Conservation (phyloP, 2,888 invertebrate species). For the Leptinotarsa tumamoca region DNA sequence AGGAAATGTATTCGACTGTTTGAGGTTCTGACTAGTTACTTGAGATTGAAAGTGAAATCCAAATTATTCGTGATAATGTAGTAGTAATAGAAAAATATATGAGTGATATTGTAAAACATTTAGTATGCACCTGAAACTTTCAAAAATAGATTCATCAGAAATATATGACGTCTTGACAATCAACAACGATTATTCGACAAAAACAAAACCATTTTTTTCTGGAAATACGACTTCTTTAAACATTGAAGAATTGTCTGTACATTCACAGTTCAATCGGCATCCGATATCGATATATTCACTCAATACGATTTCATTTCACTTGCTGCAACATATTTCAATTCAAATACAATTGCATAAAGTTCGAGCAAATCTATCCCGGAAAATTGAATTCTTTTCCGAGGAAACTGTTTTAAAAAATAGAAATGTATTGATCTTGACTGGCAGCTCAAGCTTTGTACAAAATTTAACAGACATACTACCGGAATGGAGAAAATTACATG, state of each 20-base stretch:
- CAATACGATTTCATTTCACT: background rate
- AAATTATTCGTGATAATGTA: too few species aligned
- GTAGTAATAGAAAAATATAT: too few species aligned
- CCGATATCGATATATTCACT: background rate
- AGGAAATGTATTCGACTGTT: too few species aligned
- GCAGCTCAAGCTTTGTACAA: background rate
- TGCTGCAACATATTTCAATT: conserved; percentile 13
- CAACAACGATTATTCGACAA: too few species aligned
- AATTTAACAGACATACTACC: background rate
- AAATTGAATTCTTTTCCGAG: conserved; percentile 6
- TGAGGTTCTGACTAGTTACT: too few species aligned
- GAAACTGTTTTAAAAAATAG: background rate
- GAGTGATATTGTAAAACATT: too few species aligned
- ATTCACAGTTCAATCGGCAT: background rate
- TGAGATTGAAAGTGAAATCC: too few species aligned
- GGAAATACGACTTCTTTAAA: too few species aligned
- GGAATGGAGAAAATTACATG: background rate
- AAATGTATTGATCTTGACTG: conserved; percentile 1
- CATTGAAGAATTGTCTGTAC: background rate
- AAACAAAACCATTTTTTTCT: too few species aligned
- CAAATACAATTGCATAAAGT: background rate
- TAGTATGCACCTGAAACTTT: too few species aligned
- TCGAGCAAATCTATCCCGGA: background rate
- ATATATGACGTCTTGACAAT: too few species aligned
- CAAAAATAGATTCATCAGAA: too few species aligned